Evolutionary conservation across 2,113 vertebrate genomes (phyloP), one percentile per base, ranked within the genome.

Genomic region (Corythaeola cristata): DNA sequence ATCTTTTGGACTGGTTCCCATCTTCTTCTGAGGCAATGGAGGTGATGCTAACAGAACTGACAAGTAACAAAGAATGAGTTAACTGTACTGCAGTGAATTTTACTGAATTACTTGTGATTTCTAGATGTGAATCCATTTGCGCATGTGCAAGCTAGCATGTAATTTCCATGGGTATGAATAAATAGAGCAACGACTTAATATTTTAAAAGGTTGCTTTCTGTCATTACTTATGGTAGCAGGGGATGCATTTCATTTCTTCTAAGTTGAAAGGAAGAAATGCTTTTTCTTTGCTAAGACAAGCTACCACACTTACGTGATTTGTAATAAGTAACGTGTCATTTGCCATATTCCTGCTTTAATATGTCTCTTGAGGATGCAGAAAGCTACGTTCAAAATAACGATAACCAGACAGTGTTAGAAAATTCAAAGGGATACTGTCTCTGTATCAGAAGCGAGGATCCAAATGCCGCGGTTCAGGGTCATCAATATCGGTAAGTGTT

Each of bases 301-400:
- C 72, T 81, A 63, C 63, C 19, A 22, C 12, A 1, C 20, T 73
- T 62, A 20, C 0, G 32, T 16, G 52, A 35, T 78, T 62, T 85
- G 45, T n/a, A 72, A 6, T 47, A 69, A 79, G 53, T 64, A 32
- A 78, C 13, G 32, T 68, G 53, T 19, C 58, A 33, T 13, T 74
- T 92, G 60, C 60, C 23, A 3, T 52, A 58, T 76, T 79, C 9
- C 66, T 55, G 13, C 84, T 96, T 95, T 93, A 94, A 55, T 59
- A 12, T 7, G 15, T 56, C 28, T 74, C 83, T 90, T 95, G 83
- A 81, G 95, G 81, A 87, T 91, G 88, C 90, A 95, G 93, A 94
- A 79, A 90, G 45, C 37, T 50, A 6, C 44, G 50, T n/a, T 84
- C 37, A 41, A 45, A 76, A 37, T 53, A 37, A 64, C 4, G 72